phyloP scores from a whole-genome alignment of 37 sponge, comb jelly and placozoan genomes.

The Chondrosia reniformis region DNA sequence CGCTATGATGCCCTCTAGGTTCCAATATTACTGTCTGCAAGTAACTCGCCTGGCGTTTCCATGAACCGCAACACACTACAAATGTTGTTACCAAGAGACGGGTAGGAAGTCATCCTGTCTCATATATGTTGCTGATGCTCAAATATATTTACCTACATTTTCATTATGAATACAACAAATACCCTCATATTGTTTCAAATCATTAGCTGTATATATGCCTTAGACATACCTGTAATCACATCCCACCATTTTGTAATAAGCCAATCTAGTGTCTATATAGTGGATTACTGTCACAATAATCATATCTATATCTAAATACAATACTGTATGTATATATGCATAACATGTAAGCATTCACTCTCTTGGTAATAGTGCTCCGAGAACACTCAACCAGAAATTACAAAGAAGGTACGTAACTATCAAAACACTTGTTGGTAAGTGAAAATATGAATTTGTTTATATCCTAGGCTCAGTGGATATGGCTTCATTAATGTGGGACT shows the following conservation, averaged over 20 bases:
- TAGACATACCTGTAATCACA: too few relatives aligned
- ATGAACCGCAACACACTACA: slow-evolving; percentile 23
- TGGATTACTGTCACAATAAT: too few relatives aligned
- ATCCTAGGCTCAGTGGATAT: slow-evolving; percentile 76
- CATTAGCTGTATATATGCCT: too few relatives aligned
- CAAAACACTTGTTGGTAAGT: not conserved
- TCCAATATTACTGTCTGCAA: slow-evolving; percentile 60
- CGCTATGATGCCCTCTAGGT: slow-evolving; percentile 11
- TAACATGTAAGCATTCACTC: not conserved
- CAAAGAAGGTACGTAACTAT: slow-evolving; percentile 51
- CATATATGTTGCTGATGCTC: too few relatives aligned
- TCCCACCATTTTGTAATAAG: too few relatives aligned
- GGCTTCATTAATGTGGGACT: slow-evolving; percentile 88
- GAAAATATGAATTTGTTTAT: not conserved
- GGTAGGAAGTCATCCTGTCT: too few relatives aligned
- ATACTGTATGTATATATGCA: not conserved
- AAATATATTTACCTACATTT: too few relatives aligned
- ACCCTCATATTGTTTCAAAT: too few relatives aligned
- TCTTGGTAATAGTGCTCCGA: not conserved
- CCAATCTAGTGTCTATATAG: too few relatives aligned
- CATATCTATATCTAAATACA: too few relatives aligned
- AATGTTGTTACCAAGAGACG: not conserved
- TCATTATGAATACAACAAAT: too few relatives aligned
- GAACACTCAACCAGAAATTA: slow-evolving; percentile 49
- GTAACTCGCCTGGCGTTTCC: slow-evolving; percentile 55